Base-by-base conservation (phyloP, 2,113 vertebrate species). In the Embiotoca jacksoni region DNA sequence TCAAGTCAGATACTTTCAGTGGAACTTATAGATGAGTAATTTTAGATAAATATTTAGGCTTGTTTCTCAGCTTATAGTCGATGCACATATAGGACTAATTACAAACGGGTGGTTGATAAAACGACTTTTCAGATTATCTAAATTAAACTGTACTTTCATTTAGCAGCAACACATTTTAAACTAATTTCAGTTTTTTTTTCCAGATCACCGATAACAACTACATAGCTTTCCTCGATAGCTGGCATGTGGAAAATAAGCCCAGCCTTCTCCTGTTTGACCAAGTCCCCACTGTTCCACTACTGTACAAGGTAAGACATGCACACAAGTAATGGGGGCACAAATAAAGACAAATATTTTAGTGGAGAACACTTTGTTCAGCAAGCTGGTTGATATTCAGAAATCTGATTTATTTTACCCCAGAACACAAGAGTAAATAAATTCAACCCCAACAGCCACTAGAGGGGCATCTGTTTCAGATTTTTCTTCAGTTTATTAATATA, bases 211-310 rank as follows among this genome's bases (percentile, higher is more conserved):
- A 96, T 92, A 93, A 96, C 77, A 99, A 97, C 93, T 97, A 97
- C 71, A 0, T 94, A 63, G 23, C 16, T 39, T 99, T 98, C 85
- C 92, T 99, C 46, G 95, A 95, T 0, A 92, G 92, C 80, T 98
- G 97, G 97, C 96, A 93, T 80, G 94, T 93, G 1, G 96, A 98
- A 77, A 99, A 99, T 84, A 99, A 98, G 71, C 98, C 98, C 13
- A 96, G 94, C 0, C 92, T 98, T 64, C 93, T 99, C 36, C 90
- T 99, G 31, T 98, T 99, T 37, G 97, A 99, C 82, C 95, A 96
- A 16, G 88, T 93, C 66, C 94, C 96, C 0, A n/a, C 70, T 0
- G 90, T 95, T 37, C 96, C 97, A 0, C 83, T 99, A 1, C 74
- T 97, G 0, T 99, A 96, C 87, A 99, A 99, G 96, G 98, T 99